These are phyloP conservation scores for Zaprionus kolodkinae DNA, from an alignment of 1,140 invertebrate genomes.

Conservation along the genomic window DNA sequence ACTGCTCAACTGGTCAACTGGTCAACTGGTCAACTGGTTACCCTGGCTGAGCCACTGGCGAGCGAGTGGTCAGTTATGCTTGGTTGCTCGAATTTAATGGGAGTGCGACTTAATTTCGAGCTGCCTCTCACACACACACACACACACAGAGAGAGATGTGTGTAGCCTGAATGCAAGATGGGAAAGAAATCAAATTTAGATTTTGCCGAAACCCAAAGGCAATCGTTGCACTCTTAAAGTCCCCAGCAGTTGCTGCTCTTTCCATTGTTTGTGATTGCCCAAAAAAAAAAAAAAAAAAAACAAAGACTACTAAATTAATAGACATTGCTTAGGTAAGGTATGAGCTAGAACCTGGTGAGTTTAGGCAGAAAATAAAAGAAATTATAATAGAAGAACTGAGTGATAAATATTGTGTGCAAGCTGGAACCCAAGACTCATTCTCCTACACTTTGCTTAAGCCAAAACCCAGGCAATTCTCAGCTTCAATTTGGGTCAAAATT, in stretches of 20 bases:
- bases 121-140: conserved; percentile 17
- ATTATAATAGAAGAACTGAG: too few relatives aligned
- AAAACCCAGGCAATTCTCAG: too few relatives aligned
- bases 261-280: not conserved
- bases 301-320: not conserved
- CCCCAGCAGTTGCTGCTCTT: not conserved
- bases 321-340: not conserved
- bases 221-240: conserved; percentile 3
- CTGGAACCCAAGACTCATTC: too few relatives aligned
- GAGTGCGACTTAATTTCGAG: conserved; percentile 68
- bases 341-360: not conserved
- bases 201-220: not conserved
- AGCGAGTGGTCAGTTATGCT: conserved; percentile 46
- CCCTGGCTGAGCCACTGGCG: not conserved
- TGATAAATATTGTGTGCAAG: too few relatives aligned
- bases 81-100: conserved; percentile 68
- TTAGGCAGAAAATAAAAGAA: too few relatives aligned
- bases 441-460: too few relatives aligned
- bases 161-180: not conserved
- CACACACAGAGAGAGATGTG: not conserved
- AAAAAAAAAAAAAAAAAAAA: not conserved
- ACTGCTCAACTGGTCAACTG: conserved; percentile 1
- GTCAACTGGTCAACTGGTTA: conserved; percentile 6
- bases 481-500: not conserved
- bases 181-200: not conserved